Percentiles rank a stretch among this genome's conserved stretches.
phyloP scores from a whole-genome alignment of 2,797 vertebrate species.

The Myotis myotis region DNA sequence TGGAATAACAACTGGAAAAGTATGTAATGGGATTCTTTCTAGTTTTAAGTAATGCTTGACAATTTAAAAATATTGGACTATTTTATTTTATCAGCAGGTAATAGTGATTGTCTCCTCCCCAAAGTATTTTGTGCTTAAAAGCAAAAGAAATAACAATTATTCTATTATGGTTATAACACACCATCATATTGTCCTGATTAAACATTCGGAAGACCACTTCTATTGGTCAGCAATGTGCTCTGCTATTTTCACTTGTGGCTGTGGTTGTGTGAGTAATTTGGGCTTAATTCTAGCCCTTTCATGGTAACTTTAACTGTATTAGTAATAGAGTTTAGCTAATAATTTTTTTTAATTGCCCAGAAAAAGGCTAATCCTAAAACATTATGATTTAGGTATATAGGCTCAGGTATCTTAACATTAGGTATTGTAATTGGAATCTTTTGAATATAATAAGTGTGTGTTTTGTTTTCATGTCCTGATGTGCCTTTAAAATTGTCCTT shows the following conservation, averaged over 20 bases:
- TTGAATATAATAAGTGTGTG: not conserved
- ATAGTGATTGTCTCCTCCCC: not conserved
- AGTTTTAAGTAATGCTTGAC: not conserved
- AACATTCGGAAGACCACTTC: not conserved
- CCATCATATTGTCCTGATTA: not conserved
- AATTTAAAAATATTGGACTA: not conserved
- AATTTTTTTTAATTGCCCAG: not conserved
- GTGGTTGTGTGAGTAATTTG: not conserved
- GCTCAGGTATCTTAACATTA: not conserved
- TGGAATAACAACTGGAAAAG: not conserved
- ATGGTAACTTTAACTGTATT: slow-evolving; percentile 40
- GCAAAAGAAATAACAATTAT: not conserved
- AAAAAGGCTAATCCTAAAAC: slow-evolving; percentile 27
- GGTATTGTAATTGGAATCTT: not conserved
- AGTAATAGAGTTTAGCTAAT: slow-evolving; percentile 21
- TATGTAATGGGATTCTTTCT: not conserved
- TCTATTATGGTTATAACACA: not conserved
- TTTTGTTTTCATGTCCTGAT: not conserved
- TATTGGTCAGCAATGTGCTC: not conserved
- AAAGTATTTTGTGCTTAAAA: not conserved
- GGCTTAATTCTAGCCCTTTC: slow-evolving; percentile 33
- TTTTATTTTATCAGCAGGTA: not conserved
- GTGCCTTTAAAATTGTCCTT: not conserved
- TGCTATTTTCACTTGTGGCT: not conserved
- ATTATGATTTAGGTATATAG: slow-evolving; percentile 21